Evolutionary conservation across 2,113 vertebrate genomes (phyloP).

Genomic region (Stegostoma tigrinum): DNA sequence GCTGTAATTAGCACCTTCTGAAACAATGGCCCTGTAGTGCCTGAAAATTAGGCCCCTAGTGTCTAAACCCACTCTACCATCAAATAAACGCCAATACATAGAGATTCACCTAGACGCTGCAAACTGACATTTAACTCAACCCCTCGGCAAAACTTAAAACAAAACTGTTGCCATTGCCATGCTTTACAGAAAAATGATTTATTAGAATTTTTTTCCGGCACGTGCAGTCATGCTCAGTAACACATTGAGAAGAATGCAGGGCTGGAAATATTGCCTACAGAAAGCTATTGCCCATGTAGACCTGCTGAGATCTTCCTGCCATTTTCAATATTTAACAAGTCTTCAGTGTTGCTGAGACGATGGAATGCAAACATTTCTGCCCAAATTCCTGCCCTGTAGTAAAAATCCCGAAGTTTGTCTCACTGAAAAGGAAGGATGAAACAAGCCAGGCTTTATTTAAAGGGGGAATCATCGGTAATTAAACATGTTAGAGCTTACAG

Average conservation of each 20-base stretch:
- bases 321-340: neutral
- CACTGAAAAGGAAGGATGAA: neutral
- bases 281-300: neutral
- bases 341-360: conserved; percentile 4
- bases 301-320: neutral
- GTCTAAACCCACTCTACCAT: neutral
- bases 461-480: neutral
- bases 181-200: neutral
- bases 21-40: too few species aligned
- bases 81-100: neutral
- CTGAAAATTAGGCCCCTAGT: neutral
- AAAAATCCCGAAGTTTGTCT: neutral
- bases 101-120: neutral
- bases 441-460: neutral
- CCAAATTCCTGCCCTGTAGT: neutral
- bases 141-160: neutral
- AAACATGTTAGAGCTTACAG: neutral
- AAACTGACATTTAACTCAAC: neutral
- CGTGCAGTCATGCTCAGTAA: neutral
- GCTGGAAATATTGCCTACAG: conserved; percentile 7
- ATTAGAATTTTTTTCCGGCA: neutral
- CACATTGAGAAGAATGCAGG: neutral
- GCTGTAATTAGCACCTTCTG: neutral
- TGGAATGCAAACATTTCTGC: neutral
- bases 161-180: neutral